Conservation (phyloP, 2,113 vertebrate genomes). For the Mormoops blainvillei region DNA sequence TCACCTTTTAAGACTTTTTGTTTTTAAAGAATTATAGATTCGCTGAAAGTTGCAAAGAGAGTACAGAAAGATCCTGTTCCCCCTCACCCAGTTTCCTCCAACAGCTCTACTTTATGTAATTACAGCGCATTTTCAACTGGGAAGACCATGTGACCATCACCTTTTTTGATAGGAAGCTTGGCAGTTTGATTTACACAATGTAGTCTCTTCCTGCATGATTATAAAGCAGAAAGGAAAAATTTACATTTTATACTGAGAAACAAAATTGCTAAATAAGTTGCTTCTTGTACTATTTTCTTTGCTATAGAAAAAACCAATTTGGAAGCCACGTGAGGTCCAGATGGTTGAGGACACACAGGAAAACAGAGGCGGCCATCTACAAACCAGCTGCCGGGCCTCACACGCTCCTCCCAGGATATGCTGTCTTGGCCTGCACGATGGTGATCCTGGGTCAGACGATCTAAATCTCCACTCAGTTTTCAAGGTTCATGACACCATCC, state of each 20-base stretch:
- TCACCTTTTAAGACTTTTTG: not conserved
- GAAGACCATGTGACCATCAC: not conserved
- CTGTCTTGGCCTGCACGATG: not conserved
- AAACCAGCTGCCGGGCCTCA: not conserved
- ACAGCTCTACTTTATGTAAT: not conserved
- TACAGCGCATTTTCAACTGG: not conserved
- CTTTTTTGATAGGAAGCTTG: not conserved
- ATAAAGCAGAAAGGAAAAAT: not conserved
- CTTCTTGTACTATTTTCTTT: not conserved
- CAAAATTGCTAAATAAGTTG: not conserved
- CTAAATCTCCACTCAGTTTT: not conserved
- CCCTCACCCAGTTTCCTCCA: not conserved
- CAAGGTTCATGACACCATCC: not conserved
- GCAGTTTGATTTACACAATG: not conserved
- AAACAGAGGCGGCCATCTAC: not conserved
- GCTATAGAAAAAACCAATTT: not conserved
- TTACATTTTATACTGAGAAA: not conserved
- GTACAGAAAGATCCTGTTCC: not conserved
- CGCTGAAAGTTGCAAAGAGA: not conserved
- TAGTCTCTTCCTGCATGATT: not conserved
- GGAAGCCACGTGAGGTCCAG: not conserved
- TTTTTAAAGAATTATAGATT: not conserved
- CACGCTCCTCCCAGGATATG: not conserved
- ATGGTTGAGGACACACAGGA: not conserved
- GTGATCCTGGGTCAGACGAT: not conserved